These are phyloP conservation scores for Pipistrellus pygmaeus DNA, from an alignment of 2,797 vertebrate genomes.

Conservation along the genomic window DNA sequence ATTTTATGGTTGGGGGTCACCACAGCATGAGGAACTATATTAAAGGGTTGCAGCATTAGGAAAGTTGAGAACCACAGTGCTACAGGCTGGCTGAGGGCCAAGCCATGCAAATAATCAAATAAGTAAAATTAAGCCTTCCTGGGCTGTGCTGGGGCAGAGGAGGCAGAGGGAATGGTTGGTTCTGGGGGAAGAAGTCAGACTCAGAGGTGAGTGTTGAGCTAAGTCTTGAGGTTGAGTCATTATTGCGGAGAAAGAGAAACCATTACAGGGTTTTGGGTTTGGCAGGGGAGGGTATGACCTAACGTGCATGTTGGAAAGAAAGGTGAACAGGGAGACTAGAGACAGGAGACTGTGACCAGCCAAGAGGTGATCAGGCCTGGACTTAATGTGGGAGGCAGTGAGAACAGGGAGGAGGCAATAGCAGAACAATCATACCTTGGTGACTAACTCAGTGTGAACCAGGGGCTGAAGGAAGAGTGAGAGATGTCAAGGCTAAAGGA, in stretches of 20 bases:
- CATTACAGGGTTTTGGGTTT: not conserved
- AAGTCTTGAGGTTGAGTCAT: not conserved
- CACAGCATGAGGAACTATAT: no score
- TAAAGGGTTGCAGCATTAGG: no score
- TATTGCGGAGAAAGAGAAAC: not conserved
- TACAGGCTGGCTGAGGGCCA: not conserved
- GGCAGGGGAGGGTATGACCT: not conserved
- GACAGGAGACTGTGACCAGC: not conserved
- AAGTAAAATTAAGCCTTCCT: not conserved
- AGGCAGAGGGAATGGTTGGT: not conserved
- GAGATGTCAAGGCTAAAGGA: not conserved
- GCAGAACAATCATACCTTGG: not conserved
- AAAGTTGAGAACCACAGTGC: not conserved
- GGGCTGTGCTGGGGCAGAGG: no score
- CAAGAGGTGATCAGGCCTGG: not conserved
- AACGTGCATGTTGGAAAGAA: not conserved
- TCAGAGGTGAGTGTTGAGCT: not conserved
- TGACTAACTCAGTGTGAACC: not conserved
- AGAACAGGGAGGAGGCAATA: not conserved
- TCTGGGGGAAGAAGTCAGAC: not conserved
- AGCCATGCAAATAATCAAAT: not conserved
- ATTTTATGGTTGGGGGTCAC: no score
- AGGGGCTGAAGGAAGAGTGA: not conserved
- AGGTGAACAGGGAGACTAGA: not conserved
- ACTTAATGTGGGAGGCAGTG: not conserved